Conservation (phyloP, 2,888 invertebrate genomes). For the Synanthedon vespiformis region DNA sequence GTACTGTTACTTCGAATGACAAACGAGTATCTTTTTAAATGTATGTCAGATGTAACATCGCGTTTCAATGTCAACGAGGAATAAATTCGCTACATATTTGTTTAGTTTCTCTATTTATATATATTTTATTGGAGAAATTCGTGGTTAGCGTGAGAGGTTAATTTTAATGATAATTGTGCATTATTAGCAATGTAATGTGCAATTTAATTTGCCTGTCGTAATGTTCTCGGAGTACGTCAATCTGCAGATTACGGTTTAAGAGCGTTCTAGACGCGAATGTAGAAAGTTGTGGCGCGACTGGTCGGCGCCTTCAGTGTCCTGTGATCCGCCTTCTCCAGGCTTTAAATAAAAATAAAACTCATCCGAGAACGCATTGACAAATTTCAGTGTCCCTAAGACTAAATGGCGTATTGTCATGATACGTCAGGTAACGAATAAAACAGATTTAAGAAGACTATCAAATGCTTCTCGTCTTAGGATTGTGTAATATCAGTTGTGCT, state of each 20-base stretch:
- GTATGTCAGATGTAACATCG: too few species aligned
- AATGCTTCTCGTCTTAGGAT: too few species aligned
- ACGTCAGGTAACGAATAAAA: too few species aligned
- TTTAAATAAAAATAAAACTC: constrained; percentile 35
- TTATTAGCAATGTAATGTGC: constrained; percentile 45
- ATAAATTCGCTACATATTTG: background rate
- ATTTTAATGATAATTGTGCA: constrained; percentile 14
- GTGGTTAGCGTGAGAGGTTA: constrained; percentile 2
- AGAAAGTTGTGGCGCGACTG: constrained; percentile 69
- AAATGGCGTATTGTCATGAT: too few species aligned
- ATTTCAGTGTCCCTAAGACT: too few species aligned
- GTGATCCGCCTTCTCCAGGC: constrained; percentile 61
- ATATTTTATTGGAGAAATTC: constrained; percentile 1
- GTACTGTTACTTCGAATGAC: too few species aligned
- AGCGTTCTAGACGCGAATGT: constrained; percentile 64
- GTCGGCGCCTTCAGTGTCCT: constrained; percentile 64
- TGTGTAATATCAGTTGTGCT: too few species aligned
- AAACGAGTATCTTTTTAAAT: too few species aligned
- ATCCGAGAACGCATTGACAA: too few species aligned
- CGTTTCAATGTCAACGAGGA: background rate
- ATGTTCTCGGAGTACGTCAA: constrained; percentile 61
- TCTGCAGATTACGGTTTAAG: constrained; percentile 66
- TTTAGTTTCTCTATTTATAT: background rate
- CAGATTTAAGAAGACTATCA: too few species aligned
- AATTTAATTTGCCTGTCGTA: constrained; percentile 62